Evolutionary conservation across 2,113 vertebrate genomes (phyloP), one percentile per base, ranked within the genome.

Genomic region (Montifringilla adamsi): DNA sequence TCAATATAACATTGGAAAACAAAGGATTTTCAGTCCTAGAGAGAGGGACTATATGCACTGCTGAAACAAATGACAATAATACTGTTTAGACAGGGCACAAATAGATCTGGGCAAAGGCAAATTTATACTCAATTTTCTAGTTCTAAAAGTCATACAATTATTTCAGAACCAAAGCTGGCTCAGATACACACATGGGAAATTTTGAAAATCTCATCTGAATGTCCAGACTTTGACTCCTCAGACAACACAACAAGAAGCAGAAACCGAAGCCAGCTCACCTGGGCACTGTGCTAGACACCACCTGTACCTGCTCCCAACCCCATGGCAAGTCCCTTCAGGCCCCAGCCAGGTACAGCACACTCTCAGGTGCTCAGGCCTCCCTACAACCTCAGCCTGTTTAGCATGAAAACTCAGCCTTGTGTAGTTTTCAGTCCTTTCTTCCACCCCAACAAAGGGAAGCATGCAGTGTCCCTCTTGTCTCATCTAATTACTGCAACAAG

Each of bases 321-420:
- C 3, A 2, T 0, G 7, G 35, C 35, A 11, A 50, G 17, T 2
- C 11, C 39, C 67, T 83, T 13, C 26, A 70, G 37, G 22, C 14
- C 39, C 28, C 27, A 31, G 37, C 6, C n/a, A 62, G 18, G 13
- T 4, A 5, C 15, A 62, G 19, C 31, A 49, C 20, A 39, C 27
- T 2, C 15, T 5, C 0, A 1, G 33, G 13, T 20, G 24, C 64
- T 74, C 63, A 46, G 28, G 10, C 9, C 28, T 28, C 39, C 28
- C 43, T 49, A 3, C 4, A 28, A 11, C 17, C 12, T 47, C 50
- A 60, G 44, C 11, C 30, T 53, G 16, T n/a, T 33, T 11, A 44
- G 27, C 8, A 9, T 0, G 5, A 52, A n/a, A 52, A 11, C 11
- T 33, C 10, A 7, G 19, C 30, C 49, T 33, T 24, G 9, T 3